Conservation (phyloP, 2,797 vertebrate genomes). For the Pseudomugil tenellus region DNA sequence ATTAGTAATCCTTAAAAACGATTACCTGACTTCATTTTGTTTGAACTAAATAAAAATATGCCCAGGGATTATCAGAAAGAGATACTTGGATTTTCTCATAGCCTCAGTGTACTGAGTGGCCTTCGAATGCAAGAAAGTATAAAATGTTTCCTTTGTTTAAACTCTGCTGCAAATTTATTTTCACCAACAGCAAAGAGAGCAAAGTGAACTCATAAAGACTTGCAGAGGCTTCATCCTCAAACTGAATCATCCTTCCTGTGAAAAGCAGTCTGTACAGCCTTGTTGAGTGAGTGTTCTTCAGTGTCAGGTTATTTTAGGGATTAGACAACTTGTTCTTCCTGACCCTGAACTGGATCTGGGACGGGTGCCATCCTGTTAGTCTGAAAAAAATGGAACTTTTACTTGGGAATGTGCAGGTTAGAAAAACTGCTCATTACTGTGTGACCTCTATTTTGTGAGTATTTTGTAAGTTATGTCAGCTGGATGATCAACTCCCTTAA, state of each 20-base stretch:
- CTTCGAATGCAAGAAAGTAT: not conserved
- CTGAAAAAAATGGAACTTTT: conserved; percentile 19
- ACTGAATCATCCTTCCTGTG: conserved; percentile 5
- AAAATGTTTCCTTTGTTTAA: not conserved
- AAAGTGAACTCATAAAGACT: not conserved
- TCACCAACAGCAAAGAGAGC: not conserved
- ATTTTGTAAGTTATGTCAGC: too few species aligned
- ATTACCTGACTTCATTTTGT: too few species aligned
- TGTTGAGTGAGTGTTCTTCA: conserved; percentile 5
- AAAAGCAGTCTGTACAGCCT: not conserved
- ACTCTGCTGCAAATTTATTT: not conserved
- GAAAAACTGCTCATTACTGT: conserved; percentile 6
- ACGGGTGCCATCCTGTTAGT: conserved; percentile 9
- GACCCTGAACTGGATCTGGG: conserved; percentile 20
- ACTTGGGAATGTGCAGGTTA: not conserved
- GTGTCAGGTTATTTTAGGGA: conserved; percentile 26
- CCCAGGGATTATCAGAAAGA: not conserved
- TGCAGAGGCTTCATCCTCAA: conserved; percentile 4
- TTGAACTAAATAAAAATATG: not conserved
- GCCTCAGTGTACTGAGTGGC: too few species aligned
- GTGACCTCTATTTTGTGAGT: conserved; percentile 25
- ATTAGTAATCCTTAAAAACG: too few species aligned
- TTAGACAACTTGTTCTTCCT: not conserved
- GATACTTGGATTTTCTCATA: too few species aligned
- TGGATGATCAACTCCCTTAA: not conserved